Percentiles rank a stretch among this genome's conserved stretches.
These are phyloP conservation scores for Microchirus variegatus DNA, from an alignment of 2,797 vertebrate genomes.

Conservation along the genomic window DNA sequence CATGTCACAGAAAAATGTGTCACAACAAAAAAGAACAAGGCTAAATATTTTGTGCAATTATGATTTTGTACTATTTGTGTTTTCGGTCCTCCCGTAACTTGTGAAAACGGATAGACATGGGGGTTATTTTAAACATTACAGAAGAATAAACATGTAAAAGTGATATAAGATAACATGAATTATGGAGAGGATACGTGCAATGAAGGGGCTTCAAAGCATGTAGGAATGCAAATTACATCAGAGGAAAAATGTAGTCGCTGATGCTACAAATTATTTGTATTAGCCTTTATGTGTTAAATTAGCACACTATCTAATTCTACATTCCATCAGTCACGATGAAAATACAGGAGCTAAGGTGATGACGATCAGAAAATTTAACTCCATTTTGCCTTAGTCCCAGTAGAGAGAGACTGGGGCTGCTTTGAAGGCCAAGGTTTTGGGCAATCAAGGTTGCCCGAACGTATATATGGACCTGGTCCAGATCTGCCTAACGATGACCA, in stretches of 20 bases:
- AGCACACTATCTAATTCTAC: constrained; percentile 42
- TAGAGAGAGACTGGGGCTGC: constrained; percentile 56
- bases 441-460: constrained; percentile 65
- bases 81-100: too few species aligned
- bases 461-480: constrained; percentile 79
- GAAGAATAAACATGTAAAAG: too few species aligned
- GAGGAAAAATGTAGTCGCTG: constrained; percentile 40
- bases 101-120: constrained; percentile 11
- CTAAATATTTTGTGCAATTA: too few species aligned
- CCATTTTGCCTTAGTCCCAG: constrained; percentile 51
- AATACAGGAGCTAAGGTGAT: constrained; percentile 26
- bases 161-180: constrained; percentile 65
- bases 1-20: too few species aligned
- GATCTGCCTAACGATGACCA: constrained; percentile 46
- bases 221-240: too few species aligned
- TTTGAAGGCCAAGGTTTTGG: constrained; percentile 45
- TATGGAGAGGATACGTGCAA: too few species aligned
- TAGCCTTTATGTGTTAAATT: constrained; percentile 38
- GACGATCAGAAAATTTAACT: constrained; percentile 46
- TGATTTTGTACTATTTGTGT: too few species aligned
- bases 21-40: too few species aligned
- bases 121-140: constrained; percentile 25
- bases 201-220: too few species aligned
- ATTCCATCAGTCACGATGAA: constrained; percentile 57
- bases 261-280: constrained; percentile 43